Evolutionary conservation across 2,888 invertebrate genomes (phyloP).

Genomic region (Koerneria pararmatus): DNA sequence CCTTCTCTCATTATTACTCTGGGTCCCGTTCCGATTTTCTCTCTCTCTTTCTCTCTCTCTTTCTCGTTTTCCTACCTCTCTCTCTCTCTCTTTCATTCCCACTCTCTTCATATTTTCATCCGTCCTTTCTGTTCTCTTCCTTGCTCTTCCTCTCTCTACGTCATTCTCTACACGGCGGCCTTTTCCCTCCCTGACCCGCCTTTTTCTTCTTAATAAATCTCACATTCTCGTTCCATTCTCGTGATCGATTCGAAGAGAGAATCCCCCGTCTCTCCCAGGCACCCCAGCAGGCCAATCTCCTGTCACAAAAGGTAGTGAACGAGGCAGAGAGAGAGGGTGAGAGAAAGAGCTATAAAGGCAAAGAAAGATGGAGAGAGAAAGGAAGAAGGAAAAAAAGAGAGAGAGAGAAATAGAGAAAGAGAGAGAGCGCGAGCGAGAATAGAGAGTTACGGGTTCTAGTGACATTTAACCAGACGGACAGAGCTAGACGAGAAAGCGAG

Average conservation of each 20-base stretch:
- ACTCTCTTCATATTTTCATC: too few relatives aligned
- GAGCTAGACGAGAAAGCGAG: constrained; percentile 5
- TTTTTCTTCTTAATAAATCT: too few relatives aligned
- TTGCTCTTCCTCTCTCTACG: too few relatives aligned
- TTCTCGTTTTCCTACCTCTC: neutral
- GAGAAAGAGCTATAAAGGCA: constrained; percentile 15
- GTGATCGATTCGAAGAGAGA: too few relatives aligned
- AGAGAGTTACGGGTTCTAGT: neutral
- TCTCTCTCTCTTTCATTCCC: neutral
- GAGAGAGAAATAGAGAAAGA: constrained; percentile 5
- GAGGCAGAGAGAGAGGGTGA: constrained; percentile 10
- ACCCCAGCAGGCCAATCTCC: too few relatives aligned
- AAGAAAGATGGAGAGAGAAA: constrained; percentile 27
- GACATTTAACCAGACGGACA: neutral
- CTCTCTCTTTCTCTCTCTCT: neutral
- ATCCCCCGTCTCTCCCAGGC: too few relatives aligned
- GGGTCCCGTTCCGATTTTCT: neutral
- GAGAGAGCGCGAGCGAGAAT: constrained; percentile 13
- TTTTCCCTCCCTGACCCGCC: too few relatives aligned
- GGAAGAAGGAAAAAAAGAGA: constrained; percentile 16
- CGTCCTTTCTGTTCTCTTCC: neutral
- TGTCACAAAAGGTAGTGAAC: too few relatives aligned
- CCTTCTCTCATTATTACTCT: neutral
- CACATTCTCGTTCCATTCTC: too few relatives aligned
- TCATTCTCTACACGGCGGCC: too few relatives aligned